phyloP scores from a whole-genome alignment of 2,797 vertebrate species.

The Fistularia tabacaria region DNA sequence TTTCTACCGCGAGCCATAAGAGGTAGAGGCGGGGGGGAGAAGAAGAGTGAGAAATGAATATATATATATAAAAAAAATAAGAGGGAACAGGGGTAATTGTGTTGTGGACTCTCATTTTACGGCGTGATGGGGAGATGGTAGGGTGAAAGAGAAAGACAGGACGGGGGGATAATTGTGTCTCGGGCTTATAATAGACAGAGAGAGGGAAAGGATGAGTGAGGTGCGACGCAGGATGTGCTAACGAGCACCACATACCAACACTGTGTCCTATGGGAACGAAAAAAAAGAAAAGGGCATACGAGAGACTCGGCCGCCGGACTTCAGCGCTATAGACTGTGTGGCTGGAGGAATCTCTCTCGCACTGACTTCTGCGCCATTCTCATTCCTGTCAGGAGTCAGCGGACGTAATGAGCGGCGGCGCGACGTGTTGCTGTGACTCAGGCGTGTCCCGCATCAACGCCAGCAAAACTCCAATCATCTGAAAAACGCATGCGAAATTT shows the following conservation, averaged over 20 bases:
- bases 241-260: slow-evolving; percentile 64
- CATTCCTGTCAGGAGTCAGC: slow-evolving; percentile 59
- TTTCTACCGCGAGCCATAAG: slow-evolving; percentile 64
- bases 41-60: neutral
- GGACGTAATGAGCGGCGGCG: slow-evolving; percentile 58
- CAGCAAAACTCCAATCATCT: neutral
- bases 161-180: slow-evolving; percentile 62
- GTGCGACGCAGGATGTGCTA: slow-evolving; percentile 53
- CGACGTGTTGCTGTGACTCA: slow-evolving; percentile 30
- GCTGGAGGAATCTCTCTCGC: slow-evolving; percentile 45
- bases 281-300: slow-evolving; percentile 8
- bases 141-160: slow-evolving; percentile 49
- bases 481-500: slow-evolving; percentile 5
- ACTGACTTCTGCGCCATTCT: slow-evolving; percentile 45
- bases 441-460: slow-evolving; percentile 33
- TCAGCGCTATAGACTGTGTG: slow-evolving; percentile 39
- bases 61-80: slow-evolving; percentile 16
- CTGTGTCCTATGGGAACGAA: slow-evolving; percentile 50
- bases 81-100: slow-evolving; percentile 60
- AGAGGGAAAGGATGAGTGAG: slow-evolving; percentile 51
- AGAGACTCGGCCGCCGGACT: slow-evolving; percentile 39
- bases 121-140: slow-evolving; percentile 48
- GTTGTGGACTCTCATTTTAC: slow-evolving; percentile 58
- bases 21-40: slow-evolving; percentile 42
- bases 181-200: slow-evolving; percentile 61